A percentile compares a stretch with the other conserved stretches of the same genome.
Conservation (phyloP, 2,888 invertebrate species). For the Philonicus albiceps region DNA sequence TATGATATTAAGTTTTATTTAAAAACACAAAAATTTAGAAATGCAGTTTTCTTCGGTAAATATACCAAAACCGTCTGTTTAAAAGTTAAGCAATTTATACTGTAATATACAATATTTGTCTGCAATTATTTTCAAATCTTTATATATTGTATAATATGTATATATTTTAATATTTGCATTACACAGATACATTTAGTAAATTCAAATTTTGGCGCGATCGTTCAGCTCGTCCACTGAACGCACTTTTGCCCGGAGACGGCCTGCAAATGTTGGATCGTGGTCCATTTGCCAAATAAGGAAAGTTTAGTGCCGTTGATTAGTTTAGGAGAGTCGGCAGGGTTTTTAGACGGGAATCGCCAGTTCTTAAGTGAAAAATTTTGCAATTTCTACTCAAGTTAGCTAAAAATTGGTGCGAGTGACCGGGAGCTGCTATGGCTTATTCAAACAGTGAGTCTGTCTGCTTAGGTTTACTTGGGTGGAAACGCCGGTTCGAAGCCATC, state of each 20-base stretch:
- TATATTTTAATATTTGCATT: no score
- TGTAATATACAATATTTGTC: no score
- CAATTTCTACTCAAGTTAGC: background rate
- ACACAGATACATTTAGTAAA: background rate
- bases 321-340: conserved; percentile 5
- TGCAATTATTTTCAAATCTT: no score
- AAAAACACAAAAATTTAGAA: no score
- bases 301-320: conserved; percentile 44
- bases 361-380: conserved; percentile 19
- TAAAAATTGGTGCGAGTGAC: background rate
- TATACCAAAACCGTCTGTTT: no score
- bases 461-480: conserved; percentile 4
- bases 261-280: background rate
- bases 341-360: background rate
- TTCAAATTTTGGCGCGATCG: background rate
- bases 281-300: conserved; percentile 45
- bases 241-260: background rate
- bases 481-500: conserved; percentile 36
- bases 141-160: no score
- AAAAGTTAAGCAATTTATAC: no score
- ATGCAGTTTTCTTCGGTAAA: no score
- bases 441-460: conserved; percentile 44
- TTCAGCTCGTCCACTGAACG: background rate
- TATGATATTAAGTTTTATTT: no score
- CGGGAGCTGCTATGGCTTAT: conserved; percentile 41